Evolutionary conservation across 2,113 vertebrate species (phyloP).

Genomic region (Oryzias javanicus): DNA sequence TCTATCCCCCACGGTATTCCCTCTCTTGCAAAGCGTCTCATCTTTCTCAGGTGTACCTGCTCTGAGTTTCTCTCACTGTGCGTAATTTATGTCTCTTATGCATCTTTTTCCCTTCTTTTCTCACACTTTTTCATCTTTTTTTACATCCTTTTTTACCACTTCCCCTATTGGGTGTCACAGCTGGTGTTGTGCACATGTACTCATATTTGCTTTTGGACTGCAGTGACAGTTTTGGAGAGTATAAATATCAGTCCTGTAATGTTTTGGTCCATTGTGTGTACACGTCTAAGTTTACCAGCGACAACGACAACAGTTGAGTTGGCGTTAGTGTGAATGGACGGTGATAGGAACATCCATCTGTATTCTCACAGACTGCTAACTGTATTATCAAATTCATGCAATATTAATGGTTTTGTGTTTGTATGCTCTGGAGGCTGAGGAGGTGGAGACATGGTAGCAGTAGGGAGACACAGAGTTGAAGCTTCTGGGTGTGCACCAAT

Average conservation of each 20-base stretch:
- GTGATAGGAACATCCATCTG: constrained; percentile 39
- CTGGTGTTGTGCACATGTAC: constrained; percentile 9
- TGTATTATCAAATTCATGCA: constrained; percentile 40
- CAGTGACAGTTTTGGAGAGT: not conserved
- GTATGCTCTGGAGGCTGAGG: not conserved
- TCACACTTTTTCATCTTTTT: constrained; percentile 19
- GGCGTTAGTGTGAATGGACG: constrained; percentile 28
- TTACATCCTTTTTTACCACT: constrained; percentile 3
- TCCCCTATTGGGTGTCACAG: constrained; percentile 10
- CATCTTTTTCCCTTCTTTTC: constrained; percentile 8
- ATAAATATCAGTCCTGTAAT: not conserved
- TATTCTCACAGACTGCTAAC: constrained; percentile 8
- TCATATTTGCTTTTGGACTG: constrained; percentile 5
- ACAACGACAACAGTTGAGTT: constrained; percentile 4
- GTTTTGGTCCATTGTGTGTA: not conserved
- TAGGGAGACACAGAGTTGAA: constrained; percentile 2
- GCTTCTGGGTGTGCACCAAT: constrained; percentile 10
- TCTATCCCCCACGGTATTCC: constrained; percentile 12
- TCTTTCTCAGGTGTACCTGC: constrained; percentile 18
- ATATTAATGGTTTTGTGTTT: constrained; percentile 46
- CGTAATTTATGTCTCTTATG: constrained; percentile 29
- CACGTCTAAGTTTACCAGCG: not conserved
- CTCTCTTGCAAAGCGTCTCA: constrained; percentile 19
- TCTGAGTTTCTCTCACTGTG: constrained; percentile 27
- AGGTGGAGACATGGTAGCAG: constrained; percentile 5